Conservation (phyloP, 2,797 vertebrate genomes). For the Falco cherrug region DNA sequence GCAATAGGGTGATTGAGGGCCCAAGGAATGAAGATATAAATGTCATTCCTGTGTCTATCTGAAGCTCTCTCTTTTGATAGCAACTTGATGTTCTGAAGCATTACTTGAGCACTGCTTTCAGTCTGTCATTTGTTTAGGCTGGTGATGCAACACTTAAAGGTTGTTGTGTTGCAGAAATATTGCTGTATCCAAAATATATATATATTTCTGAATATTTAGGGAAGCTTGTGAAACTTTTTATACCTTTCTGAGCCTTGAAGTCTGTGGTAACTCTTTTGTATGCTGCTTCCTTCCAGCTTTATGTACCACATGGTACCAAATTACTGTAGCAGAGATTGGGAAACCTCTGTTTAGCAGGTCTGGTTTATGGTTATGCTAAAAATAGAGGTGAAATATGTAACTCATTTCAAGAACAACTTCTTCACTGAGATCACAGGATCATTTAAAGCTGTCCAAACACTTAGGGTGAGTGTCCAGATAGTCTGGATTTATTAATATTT, state of each 20-base stretch:
- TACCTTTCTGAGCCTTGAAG: constrained; percentile 17
- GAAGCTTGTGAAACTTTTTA: constrained; percentile 8
- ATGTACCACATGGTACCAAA: neutral
- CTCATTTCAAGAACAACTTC: constrained; percentile 61
- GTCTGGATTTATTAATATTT: neutral
- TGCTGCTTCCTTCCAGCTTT: constrained; percentile 12
- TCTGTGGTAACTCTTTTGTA: neutral
- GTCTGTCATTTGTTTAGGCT: neutral
- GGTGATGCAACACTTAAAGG: neutral
- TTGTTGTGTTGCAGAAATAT: neutral
- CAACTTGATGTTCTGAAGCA: neutral
- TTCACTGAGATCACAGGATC: constrained; percentile 61
- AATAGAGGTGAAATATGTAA: constrained; percentile 60
- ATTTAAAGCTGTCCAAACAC: constrained; percentile 60
- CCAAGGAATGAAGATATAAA: neutral
- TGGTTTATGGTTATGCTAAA: constrained; percentile 64
- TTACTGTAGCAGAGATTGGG: constrained; percentile 42
- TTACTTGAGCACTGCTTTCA: neutral
- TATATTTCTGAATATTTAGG: neutral
- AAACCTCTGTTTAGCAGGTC: constrained; percentile 55
- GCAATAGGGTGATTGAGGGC: neutral
- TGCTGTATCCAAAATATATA: neutral
- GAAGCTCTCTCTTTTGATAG: neutral
- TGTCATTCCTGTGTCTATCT: neutral
- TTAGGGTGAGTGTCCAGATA: constrained; percentile 43